Evolutionary conservation across 2,113 vertebrate genomes (phyloP).

Genomic region (Acinonyx jubatus): DNA sequence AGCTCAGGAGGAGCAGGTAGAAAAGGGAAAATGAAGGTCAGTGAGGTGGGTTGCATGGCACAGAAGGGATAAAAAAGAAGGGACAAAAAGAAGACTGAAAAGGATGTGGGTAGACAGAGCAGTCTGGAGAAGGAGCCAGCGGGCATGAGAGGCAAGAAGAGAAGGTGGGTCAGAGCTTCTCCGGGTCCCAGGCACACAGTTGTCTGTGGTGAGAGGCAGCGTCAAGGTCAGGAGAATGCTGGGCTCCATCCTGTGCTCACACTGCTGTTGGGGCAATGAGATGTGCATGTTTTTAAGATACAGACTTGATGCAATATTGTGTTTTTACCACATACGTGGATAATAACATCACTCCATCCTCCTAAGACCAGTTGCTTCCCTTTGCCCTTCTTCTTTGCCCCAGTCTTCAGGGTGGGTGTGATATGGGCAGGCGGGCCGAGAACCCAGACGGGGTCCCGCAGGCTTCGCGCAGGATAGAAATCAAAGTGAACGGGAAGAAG

Average conservation of each 20-base stretch:
- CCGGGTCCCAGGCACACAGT: accelerated
- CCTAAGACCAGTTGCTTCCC: not conserved
- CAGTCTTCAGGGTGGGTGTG: not conserved
- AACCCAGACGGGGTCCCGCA: not conserved
- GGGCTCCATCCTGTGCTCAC: not conserved
- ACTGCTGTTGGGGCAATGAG: not conserved
- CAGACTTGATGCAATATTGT: not conserved
- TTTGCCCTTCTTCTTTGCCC: not conserved
- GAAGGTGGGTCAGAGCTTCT: not conserved
- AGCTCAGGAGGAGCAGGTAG: not conserved
- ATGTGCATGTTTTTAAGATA: not conserved
- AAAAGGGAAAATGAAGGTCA: not conserved
- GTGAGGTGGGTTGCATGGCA: not conserved
- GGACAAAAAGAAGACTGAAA: not conserved
- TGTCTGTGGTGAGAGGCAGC: not conserved
- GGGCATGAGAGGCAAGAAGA: not conserved
- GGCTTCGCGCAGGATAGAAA: not conserved
- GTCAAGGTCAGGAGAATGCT: accelerated
- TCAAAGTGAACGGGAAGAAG: not conserved
- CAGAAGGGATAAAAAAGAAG: not conserved
- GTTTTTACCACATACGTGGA: not conserved
- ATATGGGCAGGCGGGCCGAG: not conserved
- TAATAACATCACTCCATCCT: not conserved
- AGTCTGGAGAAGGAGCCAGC: not conserved
- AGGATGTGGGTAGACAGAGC: not conserved